A percentile compares a stretch with the other conserved stretches of the same genome.
Conservation (phyloP, 2,888 invertebrate genomes). For the Chloroclystis v-ata region DNA sequence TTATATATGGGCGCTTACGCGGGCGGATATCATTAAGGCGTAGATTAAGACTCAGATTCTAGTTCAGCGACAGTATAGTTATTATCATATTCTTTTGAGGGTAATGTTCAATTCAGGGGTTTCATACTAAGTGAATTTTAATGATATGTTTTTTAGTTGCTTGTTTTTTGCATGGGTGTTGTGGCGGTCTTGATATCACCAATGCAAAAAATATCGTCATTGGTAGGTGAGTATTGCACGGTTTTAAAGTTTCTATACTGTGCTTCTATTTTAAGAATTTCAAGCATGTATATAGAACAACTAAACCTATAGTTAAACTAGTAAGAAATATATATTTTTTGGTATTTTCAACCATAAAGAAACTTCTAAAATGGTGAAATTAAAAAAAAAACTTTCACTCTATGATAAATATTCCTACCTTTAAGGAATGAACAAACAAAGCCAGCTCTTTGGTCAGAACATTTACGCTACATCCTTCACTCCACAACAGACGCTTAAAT, state of each 20-base stretch:
- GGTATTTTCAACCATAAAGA: no score
- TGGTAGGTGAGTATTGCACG: no score
- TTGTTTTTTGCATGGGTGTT: background rate
- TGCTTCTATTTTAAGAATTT: no score
- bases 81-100: constrained; percentile 37
- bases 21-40: constrained; percentile 75
- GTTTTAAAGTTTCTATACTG: no score
- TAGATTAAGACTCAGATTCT: constrained; percentile 64
- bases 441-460: background rate
- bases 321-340: no score
- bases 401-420: no score
- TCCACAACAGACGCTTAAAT: constrained; percentile 34
- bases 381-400: no score
- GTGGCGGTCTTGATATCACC: no score
- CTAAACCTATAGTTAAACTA: no score
- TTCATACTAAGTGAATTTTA: constrained; percentile 29
- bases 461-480: constrained; percentile 27
- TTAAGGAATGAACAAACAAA: background rate
- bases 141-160: constrained; percentile 20
- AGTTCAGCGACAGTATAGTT: constrained; percentile 44
- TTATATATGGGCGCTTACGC: constrained; percentile 75
- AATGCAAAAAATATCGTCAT: no score
- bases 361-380: no score
- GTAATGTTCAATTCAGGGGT: constrained; percentile 14
- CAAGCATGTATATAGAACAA: no score